Evolutionary conservation across 2,888 invertebrate species (phyloP).

Genomic region (Cataglyphis albicans): DNA sequence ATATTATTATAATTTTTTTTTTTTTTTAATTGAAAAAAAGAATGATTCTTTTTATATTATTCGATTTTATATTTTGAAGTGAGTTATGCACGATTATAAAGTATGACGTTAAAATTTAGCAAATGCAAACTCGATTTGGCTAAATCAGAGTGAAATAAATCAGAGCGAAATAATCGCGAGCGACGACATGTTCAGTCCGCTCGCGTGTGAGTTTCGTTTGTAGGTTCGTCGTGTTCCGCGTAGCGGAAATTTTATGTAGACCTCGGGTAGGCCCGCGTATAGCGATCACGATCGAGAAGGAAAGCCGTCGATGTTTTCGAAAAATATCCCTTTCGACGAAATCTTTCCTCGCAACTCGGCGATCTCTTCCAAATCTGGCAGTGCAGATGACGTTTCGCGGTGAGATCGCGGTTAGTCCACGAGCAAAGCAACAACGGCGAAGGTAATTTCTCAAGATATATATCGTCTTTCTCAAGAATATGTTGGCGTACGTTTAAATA

Average conservation of each 20-base stretch:
- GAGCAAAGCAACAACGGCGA: slow-evolving; percentile 43
- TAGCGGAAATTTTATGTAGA: slow-evolving; percentile 57
- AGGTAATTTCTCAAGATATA: slow-evolving; percentile 43
- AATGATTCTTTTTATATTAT: neutral
- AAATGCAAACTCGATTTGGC: neutral
- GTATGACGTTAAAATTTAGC: neutral
- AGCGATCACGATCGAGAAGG: neutral
- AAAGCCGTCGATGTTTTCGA: slow-evolving; percentile 18
- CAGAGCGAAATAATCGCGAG: slow-evolving; percentile 11
- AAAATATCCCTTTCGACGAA: neutral
- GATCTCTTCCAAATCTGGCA: slow-evolving; percentile 14
- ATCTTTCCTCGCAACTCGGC: neutral
- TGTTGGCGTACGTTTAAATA: neutral
- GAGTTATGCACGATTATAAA: neutral
- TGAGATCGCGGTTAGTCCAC: slow-evolving; percentile 62
- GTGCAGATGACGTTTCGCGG: slow-evolving; percentile 75
- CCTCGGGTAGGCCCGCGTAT: slow-evolving; percentile 58
- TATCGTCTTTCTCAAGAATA: neutral
- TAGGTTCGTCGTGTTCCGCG: slow-evolving; percentile 58
- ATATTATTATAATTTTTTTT: neutral
- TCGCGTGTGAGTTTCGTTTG: slow-evolving; percentile 67
- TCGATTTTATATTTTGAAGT: neutral
- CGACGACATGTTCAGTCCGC: slow-evolving; percentile 64
- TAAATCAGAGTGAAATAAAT: slow-evolving; percentile 33
- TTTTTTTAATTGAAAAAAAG: neutral